phyloP scores from a whole-genome alignment of 2,113 vertebrate species.

The Myrmecobius fasciatus region DNA sequence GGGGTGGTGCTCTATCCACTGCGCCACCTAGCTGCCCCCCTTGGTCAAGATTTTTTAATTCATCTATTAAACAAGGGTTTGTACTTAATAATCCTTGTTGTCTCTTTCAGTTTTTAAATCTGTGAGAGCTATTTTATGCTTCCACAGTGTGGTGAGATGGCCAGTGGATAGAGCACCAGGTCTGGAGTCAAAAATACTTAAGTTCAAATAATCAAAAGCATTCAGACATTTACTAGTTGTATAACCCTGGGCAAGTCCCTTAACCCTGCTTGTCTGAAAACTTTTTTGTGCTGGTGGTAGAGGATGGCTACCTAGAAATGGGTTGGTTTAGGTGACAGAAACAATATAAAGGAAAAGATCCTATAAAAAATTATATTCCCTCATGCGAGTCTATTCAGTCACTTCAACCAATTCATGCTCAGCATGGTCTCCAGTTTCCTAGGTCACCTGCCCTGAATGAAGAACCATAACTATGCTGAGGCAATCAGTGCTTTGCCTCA shows the following conservation, averaged over 20 bases:
- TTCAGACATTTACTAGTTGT: not conserved
- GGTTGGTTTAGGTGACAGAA: too few species aligned
- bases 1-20: too few species aligned
- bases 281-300: too few species aligned
- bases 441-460: not conserved
- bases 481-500: not conserved
- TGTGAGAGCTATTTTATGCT: too few species aligned
- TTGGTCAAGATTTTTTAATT: not conserved
- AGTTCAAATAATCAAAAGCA: too few species aligned
- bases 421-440: not conserved
- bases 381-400: not conserved
- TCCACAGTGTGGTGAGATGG: not conserved
- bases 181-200: not conserved
- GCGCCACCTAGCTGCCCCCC: too few species aligned
- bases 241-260: not conserved
- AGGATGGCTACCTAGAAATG: too few species aligned
- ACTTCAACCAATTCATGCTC: not conserved
- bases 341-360: too few species aligned
- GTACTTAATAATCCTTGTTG: too few species aligned
- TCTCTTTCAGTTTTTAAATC: not conserved
- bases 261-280: conserved; percentile 6
- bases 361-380: not conserved
- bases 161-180: not conserved
- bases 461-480: not conserved
- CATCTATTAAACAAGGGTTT: not conserved